Evolutionary conservation across 2,113 vertebrate species (phyloP), one percentile per base, ranked within the genome.

Genomic region (Zosterops hypoxanthus): DNA sequence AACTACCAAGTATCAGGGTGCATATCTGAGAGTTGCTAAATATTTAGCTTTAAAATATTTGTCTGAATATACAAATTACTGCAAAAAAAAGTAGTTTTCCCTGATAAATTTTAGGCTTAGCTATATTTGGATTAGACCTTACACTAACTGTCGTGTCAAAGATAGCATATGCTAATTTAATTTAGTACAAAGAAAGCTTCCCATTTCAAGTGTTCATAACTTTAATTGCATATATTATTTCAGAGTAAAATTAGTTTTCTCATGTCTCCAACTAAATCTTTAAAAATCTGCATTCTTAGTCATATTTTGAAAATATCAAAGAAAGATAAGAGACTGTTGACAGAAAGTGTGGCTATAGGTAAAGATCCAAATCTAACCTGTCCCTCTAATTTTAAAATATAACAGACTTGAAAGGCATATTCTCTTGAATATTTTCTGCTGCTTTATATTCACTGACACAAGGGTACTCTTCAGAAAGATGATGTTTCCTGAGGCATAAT

Each of bases 401-500:
- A 90, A 18, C 44, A 85, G n/a, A 59, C 82, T 90, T 88, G 59
- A 97, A 93, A 93, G 70, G 16, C 57, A 66, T 88, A 88, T 70
- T 63, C 66, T 86, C 46, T 59, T 70, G 41, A 86, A 73, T 75
- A 81, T 88, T 92, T 94, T 86, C 76, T 86, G 8, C 72, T 84
- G 44, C 19, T 93, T 92, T 88, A 83, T 88, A 91, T 83, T 94
- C 86, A 81, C 33, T 71, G 68, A 81, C 80, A 78, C 71, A 70
- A 88, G 71, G 46, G 42, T 50, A 47, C 22, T 73, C 42, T 73
- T 86, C n/a, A 86, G 64, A 0, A 0, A 90, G 82, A 86, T 61
- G 33, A 56, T 63, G 59, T 86, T 94, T 95, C 76, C 88, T 66
- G 68, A 93, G 56, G 92, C 82, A 49, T 78, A 89, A 60, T 86